These are phyloP conservation scores for Sturnus vulgaris DNA, from an alignment of 2,113 vertebrate species.

Conservation along the genomic window DNA sequence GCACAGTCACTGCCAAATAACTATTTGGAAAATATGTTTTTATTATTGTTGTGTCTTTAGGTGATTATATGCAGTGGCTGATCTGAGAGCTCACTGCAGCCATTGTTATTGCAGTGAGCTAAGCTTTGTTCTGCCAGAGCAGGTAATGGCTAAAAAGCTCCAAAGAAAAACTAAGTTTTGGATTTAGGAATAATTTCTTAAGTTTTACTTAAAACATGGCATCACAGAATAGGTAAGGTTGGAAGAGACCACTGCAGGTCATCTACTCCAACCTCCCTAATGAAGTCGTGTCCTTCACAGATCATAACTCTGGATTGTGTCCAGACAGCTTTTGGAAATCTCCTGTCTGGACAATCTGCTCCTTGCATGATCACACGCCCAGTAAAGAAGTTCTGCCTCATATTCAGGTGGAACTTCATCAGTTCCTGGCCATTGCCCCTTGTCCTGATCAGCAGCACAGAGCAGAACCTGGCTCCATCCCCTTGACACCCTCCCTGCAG, in stretches of 20 bases:
- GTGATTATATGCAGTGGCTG: constrained; percentile 45
- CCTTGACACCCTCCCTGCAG: background rate
- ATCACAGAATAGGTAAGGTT: background rate
- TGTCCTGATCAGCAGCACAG: background rate
- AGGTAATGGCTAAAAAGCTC: background rate
- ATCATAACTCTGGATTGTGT: background rate
- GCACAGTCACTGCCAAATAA: background rate
- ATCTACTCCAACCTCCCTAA: background rate
- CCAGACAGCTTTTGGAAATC: background rate
- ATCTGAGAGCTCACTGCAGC: constrained; percentile 18
- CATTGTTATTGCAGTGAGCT: background rate
- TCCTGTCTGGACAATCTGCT: background rate
- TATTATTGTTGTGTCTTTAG: constrained; percentile 43
- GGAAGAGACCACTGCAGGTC: background rate
- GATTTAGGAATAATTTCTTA: constrained; percentile 20
- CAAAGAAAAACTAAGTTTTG: background rate
- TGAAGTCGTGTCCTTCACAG: background rate
- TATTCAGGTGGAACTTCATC: background rate
- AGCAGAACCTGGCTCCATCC: background rate
- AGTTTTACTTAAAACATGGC: background rate
- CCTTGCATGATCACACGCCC: accelerated
- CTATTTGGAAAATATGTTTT: constrained; percentile 32
- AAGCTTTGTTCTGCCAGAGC: background rate
- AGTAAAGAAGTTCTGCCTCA: background rate
- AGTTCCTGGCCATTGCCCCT: background rate